phyloP scores from a whole-genome alignment of 2,797 vertebrate species.

The Argyrosomus regius region DNA sequence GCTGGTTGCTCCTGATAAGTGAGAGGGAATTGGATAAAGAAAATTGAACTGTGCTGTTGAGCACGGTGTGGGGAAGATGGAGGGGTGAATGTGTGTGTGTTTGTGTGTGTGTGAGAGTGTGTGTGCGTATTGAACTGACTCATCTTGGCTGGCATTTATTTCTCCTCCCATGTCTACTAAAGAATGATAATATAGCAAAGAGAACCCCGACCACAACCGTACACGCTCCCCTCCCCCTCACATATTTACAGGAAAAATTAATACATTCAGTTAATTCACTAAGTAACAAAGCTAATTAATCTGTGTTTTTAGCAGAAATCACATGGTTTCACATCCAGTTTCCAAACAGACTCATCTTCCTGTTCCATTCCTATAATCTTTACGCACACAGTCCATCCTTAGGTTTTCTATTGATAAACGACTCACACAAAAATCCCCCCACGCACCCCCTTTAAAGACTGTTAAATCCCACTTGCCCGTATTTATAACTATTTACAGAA shows the following conservation, averaged over 20 bases:
- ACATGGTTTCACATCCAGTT: slow-evolving; percentile 83
- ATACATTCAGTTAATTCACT: slow-evolving; percentile 90
- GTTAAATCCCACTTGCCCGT: slow-evolving; percentile 78
- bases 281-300: slow-evolving; percentile 89
- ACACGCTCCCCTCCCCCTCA: slow-evolving; percentile 76
- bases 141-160: slow-evolving; percentile 75
- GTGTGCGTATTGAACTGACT: slow-evolving; percentile 68
- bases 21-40: slow-evolving; percentile 80
- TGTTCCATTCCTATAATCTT: slow-evolving; percentile 61
- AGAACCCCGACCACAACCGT: slow-evolving; percentile 78
- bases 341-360: slow-evolving; percentile 73
- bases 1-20: slow-evolving; percentile 85
- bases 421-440: slow-evolving; percentile 69
- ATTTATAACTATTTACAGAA: slow-evolving; percentile 88
- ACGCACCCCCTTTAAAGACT: slow-evolving; percentile 62
- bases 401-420: slow-evolving; percentile 69
- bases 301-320: slow-evolving; percentile 84
- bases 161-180: slow-evolving; percentile 61
- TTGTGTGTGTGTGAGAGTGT: slow-evolving; percentile 3
- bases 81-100: slow-evolving; percentile 30
- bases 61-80: slow-evolving; percentile 76
- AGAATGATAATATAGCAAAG: slow-evolving; percentile 76
- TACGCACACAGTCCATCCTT: slow-evolving; percentile 65
- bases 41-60: slow-evolving; percentile 78
- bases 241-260: slow-evolving; percentile 89